Percentiles rank a stretch among this genome's conserved stretches.
phyloP scores from a whole-genome alignment of 2,113 vertebrate species.

The Archocentrus centrarchus region DNA sequence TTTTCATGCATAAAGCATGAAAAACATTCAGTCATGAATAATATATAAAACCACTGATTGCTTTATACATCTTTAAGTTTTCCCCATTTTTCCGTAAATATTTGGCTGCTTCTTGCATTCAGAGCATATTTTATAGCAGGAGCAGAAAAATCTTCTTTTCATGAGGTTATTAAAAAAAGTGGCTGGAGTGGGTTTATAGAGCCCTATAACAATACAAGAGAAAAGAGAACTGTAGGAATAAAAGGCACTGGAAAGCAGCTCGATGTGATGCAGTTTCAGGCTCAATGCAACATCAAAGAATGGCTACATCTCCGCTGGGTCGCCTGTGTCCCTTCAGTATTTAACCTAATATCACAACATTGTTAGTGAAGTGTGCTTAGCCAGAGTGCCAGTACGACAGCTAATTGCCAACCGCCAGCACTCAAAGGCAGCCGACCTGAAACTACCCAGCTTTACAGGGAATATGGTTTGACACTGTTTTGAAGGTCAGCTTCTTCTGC shows the following conservation, averaged over 20 bases:
- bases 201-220: not conserved
- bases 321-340: constrained; percentile 5
- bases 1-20: constrained; percentile 13
- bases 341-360: constrained; percentile 50
- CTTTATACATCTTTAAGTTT: constrained; percentile 3
- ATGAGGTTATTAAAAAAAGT: not conserved
- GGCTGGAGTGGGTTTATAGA: not conserved
- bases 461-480: constrained; percentile 59
- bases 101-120: not conserved
- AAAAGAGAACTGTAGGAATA: not conserved
- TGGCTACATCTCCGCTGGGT: constrained; percentile 15
- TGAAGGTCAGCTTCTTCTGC: constrained; percentile 67
- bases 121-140: not conserved
- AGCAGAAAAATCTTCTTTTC: not conserved
- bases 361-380: constrained; percentile 10
- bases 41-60: constrained; percentile 3
- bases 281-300: constrained; percentile 15
- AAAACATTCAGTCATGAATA: constrained; percentile 8
- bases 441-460: constrained; percentile 24
- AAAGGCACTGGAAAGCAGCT: not conserved
- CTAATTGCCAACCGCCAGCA: constrained; percentile 35
- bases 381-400: not conserved
- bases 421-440: constrained; percentile 43
- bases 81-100: not conserved
- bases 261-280: constrained; percentile 14